Evolutionary conservation across 23 tunicate species (phyloP), one percentile per base, ranked within the genome.

Genomic region (Corella eumyota): DNA sequence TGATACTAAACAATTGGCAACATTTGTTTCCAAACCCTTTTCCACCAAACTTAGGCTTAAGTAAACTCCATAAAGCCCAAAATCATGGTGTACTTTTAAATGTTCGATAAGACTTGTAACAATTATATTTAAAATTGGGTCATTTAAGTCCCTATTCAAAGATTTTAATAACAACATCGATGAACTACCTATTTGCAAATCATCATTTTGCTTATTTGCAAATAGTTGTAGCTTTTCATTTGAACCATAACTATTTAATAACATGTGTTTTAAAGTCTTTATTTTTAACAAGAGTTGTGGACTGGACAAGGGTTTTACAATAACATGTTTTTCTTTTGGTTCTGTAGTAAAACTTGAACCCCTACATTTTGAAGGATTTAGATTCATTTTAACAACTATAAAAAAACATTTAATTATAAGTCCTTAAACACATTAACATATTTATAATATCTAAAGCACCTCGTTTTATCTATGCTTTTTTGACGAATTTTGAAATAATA

Each of bases 81-180:
- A 45, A 46, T 70, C 76, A 58, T 58, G 30, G 45, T 70, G 66
- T 4, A 57, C 32, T 44, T 70, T 59, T 30, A 69, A 22, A 37
- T 69, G 75, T 34, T 56, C 52, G 28, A 56, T 57, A 2, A 32
- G 34, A 5, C 32, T 20, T 2, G 65, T 56, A 25, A 37, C 36
- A 69, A 69, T 36, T 17, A 69, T 6, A 21, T 69, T 69, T 4
- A 69, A 24, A n/a, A 57, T 38, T 24, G 25, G 40, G 21, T 57
- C 53, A 21, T 37, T 30, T 25, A 2, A 3, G 17, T 51, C 34
- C 4, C 26, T 13, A 4, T 56, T 36, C 3, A 3, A 13, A 17
- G 40, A 11, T 26, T 69, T 35, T 7, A 57, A 24, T 24, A 69
- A 58, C 19, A 69, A 32, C 6, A 36, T 36, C 9, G 75, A 69